phyloP scores from a whole-genome alignment of 2,888 invertebrate species.

The Choristoneura rosaceana region DNA sequence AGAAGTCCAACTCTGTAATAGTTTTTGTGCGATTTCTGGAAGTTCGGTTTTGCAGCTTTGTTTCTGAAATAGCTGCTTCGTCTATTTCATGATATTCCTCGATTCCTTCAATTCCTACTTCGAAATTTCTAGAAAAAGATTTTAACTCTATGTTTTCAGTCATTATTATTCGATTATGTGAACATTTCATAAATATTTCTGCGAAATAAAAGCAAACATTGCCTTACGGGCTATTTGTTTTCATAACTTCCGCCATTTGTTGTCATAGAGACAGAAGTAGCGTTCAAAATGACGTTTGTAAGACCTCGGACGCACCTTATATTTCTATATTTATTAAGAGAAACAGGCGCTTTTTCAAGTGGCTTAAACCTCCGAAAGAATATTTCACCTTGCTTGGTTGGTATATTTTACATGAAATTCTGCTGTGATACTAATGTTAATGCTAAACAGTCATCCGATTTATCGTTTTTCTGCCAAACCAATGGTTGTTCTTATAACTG shows the following conservation, averaged over 20 bases:
- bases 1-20: slow-evolving; percentile 67
- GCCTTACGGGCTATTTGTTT: slow-evolving; percentile 22
- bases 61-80: slow-evolving; percentile 51
- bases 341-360: background rate
- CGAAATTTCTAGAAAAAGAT: slow-evolving; percentile 52
- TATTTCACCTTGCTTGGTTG: too few species aligned
- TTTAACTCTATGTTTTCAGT: slow-evolving; percentile 66
- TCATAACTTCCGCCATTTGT: slow-evolving; percentile 53
- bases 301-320: background rate
- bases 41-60: slow-evolving; percentile 44
- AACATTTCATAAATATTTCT: slow-evolving; percentile 8
- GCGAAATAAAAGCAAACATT: background rate
- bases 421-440: too few species aligned
- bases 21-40: slow-evolving; percentile 50
- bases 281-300: slow-evolving; percentile 13
- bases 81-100: slow-evolving; percentile 76
- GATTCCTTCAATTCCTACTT: slow-evolving; percentile 59
- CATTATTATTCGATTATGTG: slow-evolving; percentile 51
- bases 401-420: too few species aligned
- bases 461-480: too few species aligned
- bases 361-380: background rate
- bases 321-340: background rate
- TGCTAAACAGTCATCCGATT: too few species aligned
- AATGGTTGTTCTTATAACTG: too few species aligned
- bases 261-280: slow-evolving; percentile 52